Evolutionary conservation across 2,797 vertebrate species (phyloP), one percentile per base, ranked within the genome.

Genomic region (Gymnocypris eckloni): DNA sequence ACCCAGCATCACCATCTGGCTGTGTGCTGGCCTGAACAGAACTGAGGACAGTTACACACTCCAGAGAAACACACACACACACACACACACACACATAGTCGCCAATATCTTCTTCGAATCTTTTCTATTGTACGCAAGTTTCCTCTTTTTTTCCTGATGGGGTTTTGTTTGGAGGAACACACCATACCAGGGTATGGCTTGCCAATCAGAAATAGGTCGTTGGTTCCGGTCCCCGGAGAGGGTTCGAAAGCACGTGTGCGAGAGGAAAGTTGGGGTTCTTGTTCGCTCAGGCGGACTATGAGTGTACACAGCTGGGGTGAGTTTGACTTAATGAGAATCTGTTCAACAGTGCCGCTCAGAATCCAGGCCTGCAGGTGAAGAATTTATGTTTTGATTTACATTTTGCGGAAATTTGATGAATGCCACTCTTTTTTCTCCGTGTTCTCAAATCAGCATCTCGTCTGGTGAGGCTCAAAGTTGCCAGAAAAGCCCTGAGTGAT

Each of bases 1-100:
- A 92, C 90, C 90, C 91, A 79, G 90, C 89, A 83, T 61, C 92
- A 86, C 94, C 95, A 95, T 94, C 94, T 95, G 94, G 93, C 89
- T 90, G 81, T 89, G 93, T 91, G 92, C 92, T 93, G 93, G 91
- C 86, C 92, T 81, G 90, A 85, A 78, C 87, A 87, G 89, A 82
- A 80, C 86, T 66, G 69, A 87, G 88, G 82, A 86, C 78, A 66
- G 90, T 87, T 89, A 82, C 83, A 69, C 81, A 83, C 88, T 83
- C 77, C 54, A 86, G 87, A 90, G 80, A 71, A 83, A 43, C 59
- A 82, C 79, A 64, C 52, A 75, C 77, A 64, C 39, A 50, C 52
- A 75, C 77, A 86, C 81, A 64, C 7, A 6, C 12, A 61, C 69
- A 66, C 79, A 64, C 39, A 50, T 2, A 75, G 18, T 43, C 72